These are phyloP conservation scores for Condylostylus longicornis DNA, from an alignment of 1,140 invertebrate genomes.

Conservation along the genomic window DNA sequence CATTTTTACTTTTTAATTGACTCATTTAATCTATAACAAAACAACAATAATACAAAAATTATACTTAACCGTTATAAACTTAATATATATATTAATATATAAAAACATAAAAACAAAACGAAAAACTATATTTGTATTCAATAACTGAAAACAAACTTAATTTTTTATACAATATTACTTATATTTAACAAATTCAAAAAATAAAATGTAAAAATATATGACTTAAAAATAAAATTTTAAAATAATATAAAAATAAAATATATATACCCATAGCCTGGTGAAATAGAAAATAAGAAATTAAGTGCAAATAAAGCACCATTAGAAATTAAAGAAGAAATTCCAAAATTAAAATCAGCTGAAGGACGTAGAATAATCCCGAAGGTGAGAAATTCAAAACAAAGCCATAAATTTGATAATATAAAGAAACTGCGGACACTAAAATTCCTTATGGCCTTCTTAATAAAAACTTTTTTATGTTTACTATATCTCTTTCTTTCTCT, in stretches of 20 bases:
- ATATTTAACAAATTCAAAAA: background rate
- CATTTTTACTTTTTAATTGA: too few species aligned
- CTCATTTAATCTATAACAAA: too few species aligned
- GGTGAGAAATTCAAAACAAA: constrained; percentile 7
- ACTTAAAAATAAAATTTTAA: background rate
- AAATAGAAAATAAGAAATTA: constrained; percentile 14
- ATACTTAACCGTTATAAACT: too few species aligned
- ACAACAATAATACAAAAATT: too few species aligned
- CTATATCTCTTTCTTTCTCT: background rate
- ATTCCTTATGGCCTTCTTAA: too few species aligned
- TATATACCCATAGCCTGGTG: constrained; percentile 16
- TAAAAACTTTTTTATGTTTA: background rate
- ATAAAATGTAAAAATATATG: background rate
- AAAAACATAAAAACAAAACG: too few species aligned
- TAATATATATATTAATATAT: too few species aligned
- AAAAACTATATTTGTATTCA: too few species aligned
- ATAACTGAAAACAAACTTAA: background rate
- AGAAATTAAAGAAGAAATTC: constrained; percentile 24
- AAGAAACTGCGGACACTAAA: too few species aligned
- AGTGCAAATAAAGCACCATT: constrained; percentile 20
- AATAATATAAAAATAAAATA: constrained; percentile 1
- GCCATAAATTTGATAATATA: background rate
- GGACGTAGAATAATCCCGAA: constrained; percentile 14
- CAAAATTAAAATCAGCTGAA: constrained; percentile 21
- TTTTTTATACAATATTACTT: background rate